phyloP scores from a whole-genome alignment of 2,113 vertebrate species.

The Microcebus lehilahytsara region DNA sequence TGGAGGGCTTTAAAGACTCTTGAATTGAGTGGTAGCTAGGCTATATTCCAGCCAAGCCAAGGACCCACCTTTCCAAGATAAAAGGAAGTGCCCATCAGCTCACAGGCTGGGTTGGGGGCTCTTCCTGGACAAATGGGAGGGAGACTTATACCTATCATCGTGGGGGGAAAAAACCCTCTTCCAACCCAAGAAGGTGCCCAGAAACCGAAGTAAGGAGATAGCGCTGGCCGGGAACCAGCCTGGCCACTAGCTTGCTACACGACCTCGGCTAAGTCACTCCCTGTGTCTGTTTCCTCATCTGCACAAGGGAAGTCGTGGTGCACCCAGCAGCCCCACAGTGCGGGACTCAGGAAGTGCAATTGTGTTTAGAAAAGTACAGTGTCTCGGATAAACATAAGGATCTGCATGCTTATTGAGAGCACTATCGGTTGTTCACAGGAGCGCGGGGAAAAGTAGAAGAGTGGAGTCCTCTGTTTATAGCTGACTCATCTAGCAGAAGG shows the following conservation, averaged over 20 bases:
- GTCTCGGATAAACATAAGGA: not conserved
- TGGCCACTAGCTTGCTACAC: not conserved
- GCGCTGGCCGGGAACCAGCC: not conserved
- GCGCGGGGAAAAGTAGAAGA: not conserved
- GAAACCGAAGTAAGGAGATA: not conserved
- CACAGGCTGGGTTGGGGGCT: not conserved
- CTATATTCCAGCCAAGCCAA: not conserved
- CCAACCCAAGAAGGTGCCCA: not conserved
- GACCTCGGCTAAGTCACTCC: not conserved
- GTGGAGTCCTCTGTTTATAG: slow-evolving; percentile 50
- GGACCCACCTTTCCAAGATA: not conserved
- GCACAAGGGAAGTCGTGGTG: not conserved
- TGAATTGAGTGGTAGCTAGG: not conserved
- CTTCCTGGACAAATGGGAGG: not conserved
- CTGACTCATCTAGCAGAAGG: slow-evolving; percentile 75
- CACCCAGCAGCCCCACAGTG: not conserved
- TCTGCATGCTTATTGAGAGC: not conserved
- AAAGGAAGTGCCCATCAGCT: not conserved
- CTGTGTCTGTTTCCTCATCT: not conserved
- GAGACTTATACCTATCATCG: not conserved
- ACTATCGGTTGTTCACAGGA: not conserved
- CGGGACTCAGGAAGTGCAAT: not conserved
- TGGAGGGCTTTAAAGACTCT: not conserved
- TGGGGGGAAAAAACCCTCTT: not conserved
- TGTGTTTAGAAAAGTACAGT: not conserved